Evolutionary conservation across 2,797 vertebrate species (phyloP).

Genomic region (Basileuterus tristriatus): DNA sequence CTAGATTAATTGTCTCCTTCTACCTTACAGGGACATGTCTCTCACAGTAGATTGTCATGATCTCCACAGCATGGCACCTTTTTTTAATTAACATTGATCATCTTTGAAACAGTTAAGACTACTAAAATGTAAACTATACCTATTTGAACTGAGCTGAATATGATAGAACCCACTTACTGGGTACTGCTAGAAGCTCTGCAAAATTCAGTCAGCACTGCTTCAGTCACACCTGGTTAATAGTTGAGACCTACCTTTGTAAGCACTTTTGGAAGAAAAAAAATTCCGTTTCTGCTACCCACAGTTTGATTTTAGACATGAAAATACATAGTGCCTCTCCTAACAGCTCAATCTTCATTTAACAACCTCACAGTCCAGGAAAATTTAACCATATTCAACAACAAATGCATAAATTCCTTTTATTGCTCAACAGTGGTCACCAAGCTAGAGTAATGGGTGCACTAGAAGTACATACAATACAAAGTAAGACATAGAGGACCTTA

Average conservation of each 20-base stretch:
- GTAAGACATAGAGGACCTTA: background rate
- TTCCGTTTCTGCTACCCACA: background rate
- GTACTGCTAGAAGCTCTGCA: background rate
- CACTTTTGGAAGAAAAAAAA: background rate
- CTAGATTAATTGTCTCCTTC: background rate
- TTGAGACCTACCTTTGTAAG: background rate
- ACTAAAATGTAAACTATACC: background rate
- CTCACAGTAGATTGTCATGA: background rate
- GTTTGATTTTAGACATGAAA: background rate
- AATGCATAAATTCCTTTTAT: background rate
- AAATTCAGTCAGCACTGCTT: background rate
- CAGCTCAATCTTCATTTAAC: background rate
- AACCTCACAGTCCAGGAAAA: background rate
- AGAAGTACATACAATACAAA: background rate
- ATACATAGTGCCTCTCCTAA: background rate
- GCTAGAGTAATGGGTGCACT: background rate
- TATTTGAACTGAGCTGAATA: background rate
- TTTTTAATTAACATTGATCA: background rate
- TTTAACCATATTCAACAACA: background rate
- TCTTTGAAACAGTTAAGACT: background rate
- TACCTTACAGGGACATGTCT: background rate
- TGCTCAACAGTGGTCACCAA: background rate
- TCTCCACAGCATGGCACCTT: background rate
- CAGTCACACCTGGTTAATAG: background rate
- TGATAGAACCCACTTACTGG: rapidly evolving